Conservation (phyloP, 2,113 vertebrate species). For the Tragelaphus strepsiceros region DNA sequence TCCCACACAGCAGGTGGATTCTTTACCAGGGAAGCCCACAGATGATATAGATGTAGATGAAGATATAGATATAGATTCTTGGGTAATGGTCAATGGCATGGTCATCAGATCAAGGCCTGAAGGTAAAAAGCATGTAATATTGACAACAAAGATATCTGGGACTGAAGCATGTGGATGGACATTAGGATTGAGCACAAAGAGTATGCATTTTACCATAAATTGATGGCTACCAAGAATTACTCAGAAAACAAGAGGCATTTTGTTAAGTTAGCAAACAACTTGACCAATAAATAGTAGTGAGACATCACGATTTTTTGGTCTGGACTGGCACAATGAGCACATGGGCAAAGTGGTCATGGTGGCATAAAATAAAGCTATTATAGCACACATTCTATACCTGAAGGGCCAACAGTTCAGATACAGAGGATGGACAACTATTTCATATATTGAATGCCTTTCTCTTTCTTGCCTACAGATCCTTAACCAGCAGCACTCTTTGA, state of each 20-base stretch:
- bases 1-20: rapidly evolving
- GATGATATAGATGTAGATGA: background rate
- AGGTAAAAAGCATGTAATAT: background rate
- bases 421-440: background rate
- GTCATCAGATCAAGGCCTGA: background rate
- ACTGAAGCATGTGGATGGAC: background rate
- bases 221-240: background rate
- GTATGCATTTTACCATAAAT: background rate
- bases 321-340: background rate
- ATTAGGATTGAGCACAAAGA: background rate
- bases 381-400: background rate
- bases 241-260: background rate
- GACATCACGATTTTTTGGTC: background rate
- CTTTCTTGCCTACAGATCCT: background rate
- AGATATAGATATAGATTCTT: background rate
- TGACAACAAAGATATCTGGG: background rate
- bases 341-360: background rate
- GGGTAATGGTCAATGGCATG: background rate
- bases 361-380: background rate
- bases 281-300: background rate
- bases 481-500: background rate
- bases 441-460: background rate
- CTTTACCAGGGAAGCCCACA: background rate
- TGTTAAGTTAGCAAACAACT: background rate
- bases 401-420: background rate